A percentile compares a stretch with the other conserved stretches of the same genome.
phyloP scores from a whole-genome alignment of 2,888 invertebrate species.

The Helleia helle region DNA sequence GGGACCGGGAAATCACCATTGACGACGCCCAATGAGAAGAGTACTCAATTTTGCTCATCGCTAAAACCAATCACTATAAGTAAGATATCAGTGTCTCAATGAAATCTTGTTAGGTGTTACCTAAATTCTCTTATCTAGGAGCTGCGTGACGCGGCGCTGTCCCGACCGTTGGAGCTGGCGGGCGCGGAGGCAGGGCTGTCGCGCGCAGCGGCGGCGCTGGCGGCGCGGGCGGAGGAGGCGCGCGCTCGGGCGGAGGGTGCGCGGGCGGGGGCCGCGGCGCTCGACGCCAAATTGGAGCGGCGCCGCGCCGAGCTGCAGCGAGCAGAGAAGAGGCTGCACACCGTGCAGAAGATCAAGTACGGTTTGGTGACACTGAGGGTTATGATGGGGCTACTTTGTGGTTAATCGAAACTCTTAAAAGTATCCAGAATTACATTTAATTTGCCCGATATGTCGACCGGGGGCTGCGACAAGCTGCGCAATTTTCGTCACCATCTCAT shows the following conservation, averaged over 20 bases:
- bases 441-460: too few species aligned
- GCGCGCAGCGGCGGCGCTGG: constrained; percentile 80
- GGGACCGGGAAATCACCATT: too few species aligned
- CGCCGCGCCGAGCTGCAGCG: constrained; percentile 91
- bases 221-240: constrained; percentile 81
- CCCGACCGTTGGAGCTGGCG: constrained; percentile 86
- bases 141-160: constrained; percentile 84
- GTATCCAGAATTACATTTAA: too few species aligned
- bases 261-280: constrained; percentile 88
- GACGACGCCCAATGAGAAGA: too few species aligned
- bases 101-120: neutral
- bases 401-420: too few species aligned
- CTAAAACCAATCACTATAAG: neutral
- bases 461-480: too few species aligned
- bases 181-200: constrained; percentile 87
- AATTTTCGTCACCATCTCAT: too few species aligned
- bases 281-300: constrained; percentile 94
- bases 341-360: constrained; percentile 95
- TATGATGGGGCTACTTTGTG: too few species aligned
- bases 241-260: constrained; percentile 87
- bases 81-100: too few species aligned
- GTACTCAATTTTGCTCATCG: neutral
- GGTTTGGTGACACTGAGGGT: too few species aligned
- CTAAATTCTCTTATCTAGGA: constrained; percentile 43
- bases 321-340: constrained; percentile 93